phyloP scores from a whole-genome alignment of 2,113 vertebrate species.

The Gymnarchus niloticus region DNA sequence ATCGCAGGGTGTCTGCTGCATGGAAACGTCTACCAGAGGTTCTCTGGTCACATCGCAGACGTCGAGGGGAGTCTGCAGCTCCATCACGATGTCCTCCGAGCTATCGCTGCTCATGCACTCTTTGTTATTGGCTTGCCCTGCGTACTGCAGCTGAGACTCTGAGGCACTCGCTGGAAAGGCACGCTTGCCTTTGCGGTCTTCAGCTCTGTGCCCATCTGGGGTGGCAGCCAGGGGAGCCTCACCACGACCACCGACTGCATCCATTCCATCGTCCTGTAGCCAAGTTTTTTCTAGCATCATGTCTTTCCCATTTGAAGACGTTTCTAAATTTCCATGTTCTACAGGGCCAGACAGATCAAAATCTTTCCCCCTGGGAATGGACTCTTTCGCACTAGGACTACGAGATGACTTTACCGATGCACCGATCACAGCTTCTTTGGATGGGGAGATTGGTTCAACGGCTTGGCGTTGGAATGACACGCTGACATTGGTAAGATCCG shows the following conservation, averaged over 20 bases:
- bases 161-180: background rate
- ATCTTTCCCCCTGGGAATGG: background rate
- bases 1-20: background rate
- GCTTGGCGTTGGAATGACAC: background rate
- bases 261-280: background rate
- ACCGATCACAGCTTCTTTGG: background rate
- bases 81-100: background rate
- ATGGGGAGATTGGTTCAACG: background rate
- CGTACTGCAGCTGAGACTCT: background rate
- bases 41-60: background rate
- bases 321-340: background rate
- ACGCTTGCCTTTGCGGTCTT: background rate
- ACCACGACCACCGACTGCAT: background rate
- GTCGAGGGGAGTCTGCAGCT: background rate
- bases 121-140: background rate
- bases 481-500: background rate
- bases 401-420: background rate
- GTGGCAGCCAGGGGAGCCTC: background rate
- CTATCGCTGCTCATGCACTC: background rate
- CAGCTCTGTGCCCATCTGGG: background rate
- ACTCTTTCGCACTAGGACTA: background rate
- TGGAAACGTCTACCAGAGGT: background rate
- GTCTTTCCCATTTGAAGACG: constrained; percentile 15
- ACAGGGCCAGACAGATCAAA: background rate
- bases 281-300: constrained; percentile 18